Base-by-base conservation (phyloP, 2,113 vertebrate species). In the Anolis carolinensis region DNA sequence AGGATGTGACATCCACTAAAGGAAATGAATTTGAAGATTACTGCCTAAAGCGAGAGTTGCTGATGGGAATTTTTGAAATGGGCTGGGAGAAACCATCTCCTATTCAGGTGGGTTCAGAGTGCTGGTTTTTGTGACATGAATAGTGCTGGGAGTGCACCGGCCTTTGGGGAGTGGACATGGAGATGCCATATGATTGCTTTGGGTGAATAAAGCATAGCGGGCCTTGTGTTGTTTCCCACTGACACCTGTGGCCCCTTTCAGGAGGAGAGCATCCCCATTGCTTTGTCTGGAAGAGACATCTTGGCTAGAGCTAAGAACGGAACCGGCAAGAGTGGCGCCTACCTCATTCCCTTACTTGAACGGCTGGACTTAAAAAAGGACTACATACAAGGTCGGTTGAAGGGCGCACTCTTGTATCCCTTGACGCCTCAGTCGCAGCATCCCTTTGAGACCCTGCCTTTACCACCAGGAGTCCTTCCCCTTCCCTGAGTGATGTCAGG, bases 301-400 rank as follows among this genome's bases (percentile, higher is more conserved):
- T 97, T 99, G 96, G 99, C 99, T 95, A 98, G 99, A 97, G 99
- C 99, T 90, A 99, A 99, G 96, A 99, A 99, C 10, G 99, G 99
- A 96, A 99, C 99, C 89, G 99, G 98, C 96, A 99, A 99, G 97
- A 99, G 99, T 86, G 98, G 99, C 96, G 99, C 98, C 98, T 99
- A 99, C 98, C 99, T 99, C 98, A 99, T 99, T 97, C 99, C 99
- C 97, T 98, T 99, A 98, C 98, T 99, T 98, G 99, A 99, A 98
- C 97, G 99, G 91, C 98, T 99, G 94, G 99, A 99, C 97, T 97
- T 99, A 96, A 99, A 99, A 97, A 99, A 96, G 97, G 98, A 99
- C 96, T 98, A 97, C 95, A 99, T 99, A 97, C 99, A 99, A 98
- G 99, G 99, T 99, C 88, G 95, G 96, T 93, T 83, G 89, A 48